These are phyloP conservation scores for Cyphomyrus discorhynchus DNA, from an alignment of 2,113 vertebrate species.

Conservation along the genomic window DNA sequence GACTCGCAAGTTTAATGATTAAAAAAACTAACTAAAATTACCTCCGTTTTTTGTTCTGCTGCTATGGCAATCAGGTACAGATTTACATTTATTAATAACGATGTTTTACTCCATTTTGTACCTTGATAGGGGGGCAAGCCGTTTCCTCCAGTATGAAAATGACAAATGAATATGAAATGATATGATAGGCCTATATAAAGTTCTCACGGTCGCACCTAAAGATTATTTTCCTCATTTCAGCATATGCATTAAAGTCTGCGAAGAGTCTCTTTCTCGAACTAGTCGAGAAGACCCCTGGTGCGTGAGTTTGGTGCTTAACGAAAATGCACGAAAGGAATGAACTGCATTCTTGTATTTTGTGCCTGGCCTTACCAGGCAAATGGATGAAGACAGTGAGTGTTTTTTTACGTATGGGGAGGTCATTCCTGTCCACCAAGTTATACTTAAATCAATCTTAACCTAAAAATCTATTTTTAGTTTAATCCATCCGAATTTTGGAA, in stretches of 20 bases:
- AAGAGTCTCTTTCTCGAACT: neutral
- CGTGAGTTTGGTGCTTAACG: neutral
- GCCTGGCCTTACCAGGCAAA: neutral
- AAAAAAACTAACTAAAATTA: neutral
- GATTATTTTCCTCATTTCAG: neutral
- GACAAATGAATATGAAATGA: neutral
- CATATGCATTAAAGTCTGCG: neutral
- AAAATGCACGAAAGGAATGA: neutral
- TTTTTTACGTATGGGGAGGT: neutral
- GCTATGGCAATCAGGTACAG: neutral
- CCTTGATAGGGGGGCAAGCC: neutral
- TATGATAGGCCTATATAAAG: neutral
- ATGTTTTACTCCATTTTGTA: neutral
- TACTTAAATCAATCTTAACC: neutral
- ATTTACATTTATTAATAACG: neutral
- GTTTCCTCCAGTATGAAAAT: neutral
- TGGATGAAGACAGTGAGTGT: neutral
- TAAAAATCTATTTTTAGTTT: neutral
- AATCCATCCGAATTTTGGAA: neutral
- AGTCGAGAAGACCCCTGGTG: neutral
- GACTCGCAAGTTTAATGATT: constrained; percentile 9
- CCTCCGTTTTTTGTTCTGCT: neutral
- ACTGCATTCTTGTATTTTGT: neutral
- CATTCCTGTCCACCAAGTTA: neutral
- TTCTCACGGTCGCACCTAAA: neutral